These are phyloP conservation scores for Pachycephus smyrnensis DNA, from an alignment of 2,888 invertebrate genomes.

Conservation along the genomic window DNA sequence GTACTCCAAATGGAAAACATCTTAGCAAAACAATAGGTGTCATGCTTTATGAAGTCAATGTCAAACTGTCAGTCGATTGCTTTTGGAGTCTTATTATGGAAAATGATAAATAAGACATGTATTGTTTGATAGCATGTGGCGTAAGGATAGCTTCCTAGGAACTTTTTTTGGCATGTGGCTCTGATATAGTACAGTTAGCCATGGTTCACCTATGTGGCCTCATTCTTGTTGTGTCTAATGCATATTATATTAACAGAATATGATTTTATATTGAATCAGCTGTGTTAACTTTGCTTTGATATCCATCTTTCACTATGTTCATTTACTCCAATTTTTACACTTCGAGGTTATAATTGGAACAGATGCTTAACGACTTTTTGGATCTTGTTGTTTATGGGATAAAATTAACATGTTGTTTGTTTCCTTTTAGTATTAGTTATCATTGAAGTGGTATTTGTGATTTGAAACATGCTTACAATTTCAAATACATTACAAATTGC, in stretches of 20 bases:
- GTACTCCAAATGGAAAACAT: neutral
- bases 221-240: neutral
- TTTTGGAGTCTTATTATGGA: conserved; percentile 13
- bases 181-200: neutral
- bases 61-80: conserved; percentile 33
- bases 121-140: neutral
- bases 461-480: neutral
- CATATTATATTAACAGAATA: neutral
- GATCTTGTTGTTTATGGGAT: neutral
- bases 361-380: neutral
- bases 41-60: conserved; percentile 32
- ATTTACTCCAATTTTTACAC: neutral
- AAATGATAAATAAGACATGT: neutral
- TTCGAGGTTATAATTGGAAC: neutral
- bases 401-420: neutral
- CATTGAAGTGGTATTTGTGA: neutral
- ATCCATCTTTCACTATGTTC: neutral
- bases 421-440: neutral
- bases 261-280: neutral
- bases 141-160: neutral
- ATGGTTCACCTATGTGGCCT: neutral
- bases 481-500: neutral
- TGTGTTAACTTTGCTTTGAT: neutral
- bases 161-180: neutral
- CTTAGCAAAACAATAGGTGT: neutral